A percentile compares a stretch with the other conserved stretches of the same genome.
Conservation (phyloP, 1,140 invertebrate species). For the Leptopilina clavipes region DNA sequence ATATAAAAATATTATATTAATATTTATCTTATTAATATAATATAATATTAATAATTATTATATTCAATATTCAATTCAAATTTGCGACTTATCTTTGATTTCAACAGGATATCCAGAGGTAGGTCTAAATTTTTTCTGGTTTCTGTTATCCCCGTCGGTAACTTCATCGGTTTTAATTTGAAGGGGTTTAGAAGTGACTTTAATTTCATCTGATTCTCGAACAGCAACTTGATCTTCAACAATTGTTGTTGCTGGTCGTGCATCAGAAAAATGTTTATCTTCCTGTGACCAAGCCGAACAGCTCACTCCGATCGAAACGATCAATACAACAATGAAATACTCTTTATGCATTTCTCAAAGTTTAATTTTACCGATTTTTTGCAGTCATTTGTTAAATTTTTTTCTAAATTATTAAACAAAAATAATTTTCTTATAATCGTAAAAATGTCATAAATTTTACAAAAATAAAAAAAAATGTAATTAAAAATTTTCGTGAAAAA, state of each 20-base stretch:
- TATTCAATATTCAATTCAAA: no score
- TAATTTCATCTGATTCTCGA: background rate
- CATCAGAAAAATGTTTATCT: background rate
- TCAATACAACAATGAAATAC: background rate
- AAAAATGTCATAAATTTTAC: no score
- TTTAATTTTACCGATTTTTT: background rate
- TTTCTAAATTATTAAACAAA: no score
- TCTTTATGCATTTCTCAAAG: background rate
- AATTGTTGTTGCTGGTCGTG: background rate
- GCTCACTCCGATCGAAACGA: background rate
- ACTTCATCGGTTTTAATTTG: constrained; percentile 10
- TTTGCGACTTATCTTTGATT: constrained; percentile 58
- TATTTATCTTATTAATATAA: no score
- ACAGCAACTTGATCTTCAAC: background rate
- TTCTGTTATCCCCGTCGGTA: constrained; percentile 21
- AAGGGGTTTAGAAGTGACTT: constrained; percentile 28
- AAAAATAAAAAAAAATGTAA: no score
- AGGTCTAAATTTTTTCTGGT: constrained; percentile 53
- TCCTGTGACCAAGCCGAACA: constrained; percentile 7
- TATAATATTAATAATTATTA: no score
- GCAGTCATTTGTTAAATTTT: background rate
- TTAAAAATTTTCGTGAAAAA: background rate
- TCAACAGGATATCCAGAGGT: constrained; percentile 36
- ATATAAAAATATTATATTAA: no score
- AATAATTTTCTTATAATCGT: no score